Evolutionary conservation across 2,888 invertebrate genomes (phyloP), one percentile per base, ranked within the genome.

Genomic region (Marasmarcha lunaedactyla): DNA sequence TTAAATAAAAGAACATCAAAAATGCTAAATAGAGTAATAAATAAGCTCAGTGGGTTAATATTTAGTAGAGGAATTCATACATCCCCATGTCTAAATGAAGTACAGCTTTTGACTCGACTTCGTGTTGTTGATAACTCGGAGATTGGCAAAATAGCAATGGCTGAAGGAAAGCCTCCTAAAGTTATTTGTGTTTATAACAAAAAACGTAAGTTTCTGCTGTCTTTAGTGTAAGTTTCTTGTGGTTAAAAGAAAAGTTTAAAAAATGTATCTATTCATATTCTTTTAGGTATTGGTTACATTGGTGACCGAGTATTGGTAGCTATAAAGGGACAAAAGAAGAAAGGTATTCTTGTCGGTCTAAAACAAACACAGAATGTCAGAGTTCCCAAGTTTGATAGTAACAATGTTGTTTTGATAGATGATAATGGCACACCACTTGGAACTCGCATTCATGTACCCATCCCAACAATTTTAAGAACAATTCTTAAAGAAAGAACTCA

Each of bases 91-190:
- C 70, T 85, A 48, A 86, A 74, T 58, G 90, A 93, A 73, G 90
- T 94, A 36, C 86, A 88, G 33, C 88, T 90, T 61, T 57, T 94
- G 49, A 87, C 93, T 1, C 85, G 95, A 37, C 77, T 98, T 11
- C 85, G 96, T 55, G 96, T 98, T 4, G 98, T 99, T 1, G 99
- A 99, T 71, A 99, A 99, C 72, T 97, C 97, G 40, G 91, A 92
- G 50, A 89, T 99, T 44, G 99, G 98, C 26, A 96, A 94, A 67
- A 88, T 92, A 63, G 97, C 98, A 1, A 96, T 96, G 92, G 88
- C 92, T 1, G 94, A 95, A 63, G 98, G 98, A 36, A 94, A 92
- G 71, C 95, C 97, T 9, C 96, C 98, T 0, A 91, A 89, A 68
- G 89, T 93, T 57, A 98, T 99, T 58, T 96, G 98, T 63, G 90